Evolutionary conservation across 2,113 vertebrate genomes (phyloP).

Genomic region (Micronycteris hirsuta): DNA sequence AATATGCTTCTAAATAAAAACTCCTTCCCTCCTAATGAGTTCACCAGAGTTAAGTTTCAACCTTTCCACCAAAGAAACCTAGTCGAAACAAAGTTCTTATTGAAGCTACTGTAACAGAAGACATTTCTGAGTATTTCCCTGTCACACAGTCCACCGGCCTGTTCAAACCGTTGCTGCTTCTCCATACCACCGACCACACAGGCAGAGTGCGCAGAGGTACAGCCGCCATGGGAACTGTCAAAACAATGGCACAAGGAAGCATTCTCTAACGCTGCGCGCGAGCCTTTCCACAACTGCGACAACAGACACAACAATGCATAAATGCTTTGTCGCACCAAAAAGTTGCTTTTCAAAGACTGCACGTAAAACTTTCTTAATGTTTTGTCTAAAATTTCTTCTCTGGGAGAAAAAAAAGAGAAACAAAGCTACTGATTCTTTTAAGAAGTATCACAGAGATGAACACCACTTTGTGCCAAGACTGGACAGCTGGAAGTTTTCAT

Average conservation of each 20-base stretch:
- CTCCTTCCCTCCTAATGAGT: neutral
- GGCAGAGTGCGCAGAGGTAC: neutral
- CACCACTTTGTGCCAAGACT: neutral
- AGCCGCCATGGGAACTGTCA: neutral
- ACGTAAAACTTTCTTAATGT: neutral
- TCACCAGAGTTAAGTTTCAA: neutral
- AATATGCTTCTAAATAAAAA: neutral
- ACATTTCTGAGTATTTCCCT: neutral
- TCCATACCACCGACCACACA: neutral
- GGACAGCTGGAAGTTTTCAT: conserved; percentile 36
- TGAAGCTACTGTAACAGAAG: neutral
- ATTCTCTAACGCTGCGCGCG: neutral
- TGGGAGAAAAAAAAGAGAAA: neutral
- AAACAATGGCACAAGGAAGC: neutral
- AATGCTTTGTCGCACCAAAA: neutral
- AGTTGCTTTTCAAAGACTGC: conserved; percentile 5
- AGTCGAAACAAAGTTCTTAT: neutral
- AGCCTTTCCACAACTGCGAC: neutral
- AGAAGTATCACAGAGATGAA: neutral
- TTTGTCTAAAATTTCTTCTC: neutral
- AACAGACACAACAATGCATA: neutral
- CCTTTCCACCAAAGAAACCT: neutral
- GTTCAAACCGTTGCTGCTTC: neutral
- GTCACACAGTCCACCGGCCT: neutral
- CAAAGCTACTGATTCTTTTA: neutral